A percentile compares a stretch with the other conserved stretches of the same genome.
These are phyloP conservation scores for Brachymystax lenok DNA, from an alignment of 2,797 vertebrate species.

Conservation along the genomic window DNA sequence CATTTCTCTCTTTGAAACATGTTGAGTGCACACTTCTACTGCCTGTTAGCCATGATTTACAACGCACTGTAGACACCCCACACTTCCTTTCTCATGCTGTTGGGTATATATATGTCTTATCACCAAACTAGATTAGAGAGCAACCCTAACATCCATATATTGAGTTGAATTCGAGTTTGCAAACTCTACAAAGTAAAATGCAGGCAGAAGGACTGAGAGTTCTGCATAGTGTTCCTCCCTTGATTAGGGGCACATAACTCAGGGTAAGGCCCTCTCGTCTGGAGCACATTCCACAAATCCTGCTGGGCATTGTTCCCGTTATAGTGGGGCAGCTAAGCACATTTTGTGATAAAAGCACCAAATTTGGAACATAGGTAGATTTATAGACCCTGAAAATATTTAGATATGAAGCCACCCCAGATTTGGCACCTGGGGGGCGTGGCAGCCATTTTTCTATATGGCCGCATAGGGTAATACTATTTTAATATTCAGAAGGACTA, in stretches of 20 bases:
- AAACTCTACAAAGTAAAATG: background rate
- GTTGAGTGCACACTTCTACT: slow-evolving; percentile 14
- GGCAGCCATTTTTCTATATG: background rate
- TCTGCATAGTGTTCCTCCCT: slow-evolving; percentile 45
- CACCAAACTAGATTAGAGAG: slow-evolving; percentile 41
- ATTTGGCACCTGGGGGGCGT: too few species aligned
- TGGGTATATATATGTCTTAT: background rate
- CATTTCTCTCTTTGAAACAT: slow-evolving; percentile 9
- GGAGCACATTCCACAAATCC: slow-evolving; percentile 69
- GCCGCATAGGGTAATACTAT: background rate
- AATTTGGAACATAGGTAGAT: too few species aligned
- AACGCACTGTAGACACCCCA: slow-evolving; percentile 34
- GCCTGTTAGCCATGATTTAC: slow-evolving; percentile 46
- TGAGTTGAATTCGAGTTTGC: background rate
- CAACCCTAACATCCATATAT: background rate
- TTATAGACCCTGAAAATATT: too few species aligned
- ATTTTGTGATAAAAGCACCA: too few species aligned
- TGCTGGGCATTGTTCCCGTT: slow-evolving; percentile 71
- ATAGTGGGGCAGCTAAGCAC: slow-evolving; percentile 9
- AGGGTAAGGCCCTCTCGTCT: slow-evolving; percentile 22
- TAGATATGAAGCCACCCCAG: too few species aligned
- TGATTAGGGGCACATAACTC: slow-evolving; percentile 59
- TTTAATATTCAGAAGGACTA: background rate
- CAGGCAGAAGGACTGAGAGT: slow-evolving; percentile 7
- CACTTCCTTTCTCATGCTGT: slow-evolving; percentile 10